These are phyloP conservation scores for Tinamus guttatus DNA, from an alignment of 2,113 vertebrate genomes.

Conservation along the genomic window DNA sequence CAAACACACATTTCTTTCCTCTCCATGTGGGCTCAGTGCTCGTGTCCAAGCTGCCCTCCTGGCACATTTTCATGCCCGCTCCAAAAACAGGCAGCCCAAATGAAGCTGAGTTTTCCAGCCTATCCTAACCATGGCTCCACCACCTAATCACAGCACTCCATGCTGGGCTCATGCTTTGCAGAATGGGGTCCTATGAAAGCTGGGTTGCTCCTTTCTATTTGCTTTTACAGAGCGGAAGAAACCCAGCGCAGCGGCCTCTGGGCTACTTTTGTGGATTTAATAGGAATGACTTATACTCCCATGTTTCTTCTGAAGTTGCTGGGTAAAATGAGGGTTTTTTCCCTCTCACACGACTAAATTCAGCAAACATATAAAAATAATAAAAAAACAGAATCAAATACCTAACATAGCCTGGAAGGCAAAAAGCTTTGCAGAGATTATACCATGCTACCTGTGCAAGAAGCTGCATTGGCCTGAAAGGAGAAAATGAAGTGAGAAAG, in stretches of 20 bases:
- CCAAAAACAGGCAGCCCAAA: background rate
- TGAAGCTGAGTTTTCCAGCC: background rate
- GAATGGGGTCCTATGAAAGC: background rate
- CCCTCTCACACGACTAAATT: background rate
- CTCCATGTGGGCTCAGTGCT: background rate
- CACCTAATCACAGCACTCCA: rapidly evolving
- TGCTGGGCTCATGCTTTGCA: background rate
- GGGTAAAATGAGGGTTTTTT: background rate
- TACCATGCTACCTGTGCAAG: background rate
- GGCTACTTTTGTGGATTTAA: background rate
- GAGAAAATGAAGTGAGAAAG: background rate
- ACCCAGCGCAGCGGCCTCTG: background rate
- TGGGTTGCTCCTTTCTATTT: background rate
- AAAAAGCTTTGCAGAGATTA: background rate
- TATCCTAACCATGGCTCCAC: background rate
- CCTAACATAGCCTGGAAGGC: background rate
- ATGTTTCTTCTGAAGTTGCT: background rate
- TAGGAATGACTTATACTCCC: background rate
- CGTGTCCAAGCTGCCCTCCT: rapidly evolving
- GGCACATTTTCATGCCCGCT: background rate
- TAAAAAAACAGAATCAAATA: background rate
- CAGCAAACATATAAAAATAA: background rate
- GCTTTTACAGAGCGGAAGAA: background rate
- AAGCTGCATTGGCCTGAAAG: background rate
- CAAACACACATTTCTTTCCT: background rate